These are phyloP conservation scores for Eidolon helvum DNA, from an alignment of 2,113 vertebrate genomes.

Conservation along the genomic window DNA sequence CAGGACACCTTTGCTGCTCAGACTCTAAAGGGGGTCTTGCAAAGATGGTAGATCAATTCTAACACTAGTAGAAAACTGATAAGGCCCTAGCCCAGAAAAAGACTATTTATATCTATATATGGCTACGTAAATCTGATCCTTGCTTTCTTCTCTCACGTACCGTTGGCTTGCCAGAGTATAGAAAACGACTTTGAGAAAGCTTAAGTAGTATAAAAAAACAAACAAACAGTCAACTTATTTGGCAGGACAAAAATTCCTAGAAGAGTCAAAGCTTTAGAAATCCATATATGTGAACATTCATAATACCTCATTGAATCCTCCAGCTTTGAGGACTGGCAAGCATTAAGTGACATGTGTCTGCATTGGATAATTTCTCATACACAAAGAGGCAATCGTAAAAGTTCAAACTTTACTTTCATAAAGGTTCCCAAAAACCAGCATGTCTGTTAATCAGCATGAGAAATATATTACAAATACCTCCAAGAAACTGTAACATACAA, in stretches of 20 bases:
- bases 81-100: neutral
- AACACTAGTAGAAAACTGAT: neutral
- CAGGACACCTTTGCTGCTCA: neutral
- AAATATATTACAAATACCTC: conserved; percentile 61
- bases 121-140: neutral
- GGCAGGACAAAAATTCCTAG: neutral
- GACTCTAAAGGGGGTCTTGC: neutral
- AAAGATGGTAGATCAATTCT: neutral
- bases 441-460: conserved; percentile 17
- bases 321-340: conserved; percentile 7
- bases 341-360: neutral
- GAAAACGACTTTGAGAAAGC: conserved; percentile 37
- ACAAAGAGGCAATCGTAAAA: conserved; percentile 46
- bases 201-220: neutral
- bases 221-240: neutral
- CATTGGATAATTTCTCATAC: neutral
- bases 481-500: conserved; percentile 59
- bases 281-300: neutral
- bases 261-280: conserved; percentile 3
- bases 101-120: neutral
- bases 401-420: conserved; percentile 54
- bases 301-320: neutral
- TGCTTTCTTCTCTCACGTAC: neutral
- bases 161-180: neutral
- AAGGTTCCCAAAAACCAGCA: conserved; percentile 39